These are phyloP conservation scores for Drosophila orena DNA, from an alignment of 1,140 invertebrate species.

Conservation along the genomic window DNA sequence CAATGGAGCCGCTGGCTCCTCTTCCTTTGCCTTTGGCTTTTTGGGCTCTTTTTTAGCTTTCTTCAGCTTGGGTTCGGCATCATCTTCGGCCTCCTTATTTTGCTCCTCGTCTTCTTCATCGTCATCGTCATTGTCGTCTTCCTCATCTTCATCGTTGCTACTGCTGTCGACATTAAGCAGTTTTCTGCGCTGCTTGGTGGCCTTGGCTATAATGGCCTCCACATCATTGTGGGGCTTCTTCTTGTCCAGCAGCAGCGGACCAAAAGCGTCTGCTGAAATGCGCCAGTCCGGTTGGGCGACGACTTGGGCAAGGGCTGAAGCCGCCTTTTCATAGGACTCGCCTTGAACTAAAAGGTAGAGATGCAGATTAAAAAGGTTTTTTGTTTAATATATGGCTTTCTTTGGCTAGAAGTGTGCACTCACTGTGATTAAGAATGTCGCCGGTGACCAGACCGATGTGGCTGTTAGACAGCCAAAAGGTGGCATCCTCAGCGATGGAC, in stretches of 20 bases:
- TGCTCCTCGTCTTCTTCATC: slow-evolving; percentile 7
- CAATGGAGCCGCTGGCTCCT: slow-evolving; percentile 5
- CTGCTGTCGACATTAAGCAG: slow-evolving; percentile 17
- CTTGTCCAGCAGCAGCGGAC: slow-evolving; percentile 53
- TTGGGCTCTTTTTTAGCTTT: slow-evolving; percentile 40
- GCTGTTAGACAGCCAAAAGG: slow-evolving; percentile 89
- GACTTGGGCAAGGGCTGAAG: slow-evolving; percentile 84
- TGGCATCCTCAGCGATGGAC: slow-evolving; percentile 87
- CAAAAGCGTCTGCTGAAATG: slow-evolving; percentile 45
- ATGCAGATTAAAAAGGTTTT: neutral
- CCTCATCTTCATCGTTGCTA: slow-evolving; percentile 34
- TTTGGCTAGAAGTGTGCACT: slow-evolving; percentile 9
- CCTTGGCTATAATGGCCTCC: slow-evolving; percentile 65
- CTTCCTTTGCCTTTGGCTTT: slow-evolving; percentile 6
- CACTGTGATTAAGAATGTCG: slow-evolving; percentile 89
- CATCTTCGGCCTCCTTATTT: slow-evolving; percentile 8
- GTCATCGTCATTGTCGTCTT: slow-evolving; percentile 20
- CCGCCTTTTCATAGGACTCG: slow-evolving; percentile 83
- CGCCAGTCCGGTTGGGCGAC: slow-evolving; percentile 85
- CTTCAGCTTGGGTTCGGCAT: slow-evolving; percentile 59
- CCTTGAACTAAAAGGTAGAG: slow-evolving; percentile 55
- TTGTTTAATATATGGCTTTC: too few relatives aligned
- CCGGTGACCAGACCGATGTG: slow-evolving; percentile 89
- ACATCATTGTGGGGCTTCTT: slow-evolving; percentile 64
- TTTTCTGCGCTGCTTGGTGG: slow-evolving; percentile 60